Evolutionary conservation across 2,888 invertebrate genomes (phyloP).

Genomic region (Acrobasis repandana): DNA sequence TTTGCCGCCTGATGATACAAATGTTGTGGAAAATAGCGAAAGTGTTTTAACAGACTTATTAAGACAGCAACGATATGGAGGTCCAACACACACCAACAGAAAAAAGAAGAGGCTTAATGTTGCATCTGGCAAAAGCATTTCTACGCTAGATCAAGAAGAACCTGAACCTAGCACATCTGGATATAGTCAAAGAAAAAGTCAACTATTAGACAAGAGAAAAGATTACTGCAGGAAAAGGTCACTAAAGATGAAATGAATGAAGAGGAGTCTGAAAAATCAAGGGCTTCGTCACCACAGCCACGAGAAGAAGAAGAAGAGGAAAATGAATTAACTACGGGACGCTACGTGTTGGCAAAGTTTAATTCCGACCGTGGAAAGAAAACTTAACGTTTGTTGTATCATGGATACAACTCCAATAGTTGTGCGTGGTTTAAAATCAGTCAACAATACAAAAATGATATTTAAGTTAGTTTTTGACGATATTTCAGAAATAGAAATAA

Average conservation of each 20-base stretch:
- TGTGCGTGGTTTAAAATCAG: not conserved
- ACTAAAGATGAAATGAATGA: not conserved
- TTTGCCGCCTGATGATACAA: too few species aligned
- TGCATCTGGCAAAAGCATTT: slow-evolving; percentile 24
- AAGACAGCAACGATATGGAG: slow-evolving; percentile 19
- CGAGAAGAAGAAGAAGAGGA: not conserved
- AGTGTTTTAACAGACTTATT: slow-evolving; percentile 21
- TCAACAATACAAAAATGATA: not conserved
- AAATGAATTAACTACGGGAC: not conserved
- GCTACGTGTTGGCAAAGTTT: slow-evolving; percentile 1
- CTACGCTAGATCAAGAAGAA: slow-evolving; percentile 16
- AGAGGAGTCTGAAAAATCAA: not conserved
- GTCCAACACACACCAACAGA: not conserved
- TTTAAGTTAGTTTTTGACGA: slow-evolving; percentile 2
- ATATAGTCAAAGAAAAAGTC: too few species aligned
- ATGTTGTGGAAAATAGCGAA: slow-evolving; percentile 15
- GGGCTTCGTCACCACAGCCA: too few species aligned
- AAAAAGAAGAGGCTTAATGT: slow-evolving; percentile 24
- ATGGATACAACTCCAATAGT: not conserved
- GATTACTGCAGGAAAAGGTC: not conserved
- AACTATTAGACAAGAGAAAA: too few species aligned
- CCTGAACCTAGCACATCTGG: not conserved
- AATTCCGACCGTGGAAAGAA: not conserved
- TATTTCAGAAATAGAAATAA: not conserved
- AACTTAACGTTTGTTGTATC: slow-evolving; percentile 6